Base-by-base conservation (phyloP, 2,113 vertebrate genomes). In the Gyps fulvus region DNA sequence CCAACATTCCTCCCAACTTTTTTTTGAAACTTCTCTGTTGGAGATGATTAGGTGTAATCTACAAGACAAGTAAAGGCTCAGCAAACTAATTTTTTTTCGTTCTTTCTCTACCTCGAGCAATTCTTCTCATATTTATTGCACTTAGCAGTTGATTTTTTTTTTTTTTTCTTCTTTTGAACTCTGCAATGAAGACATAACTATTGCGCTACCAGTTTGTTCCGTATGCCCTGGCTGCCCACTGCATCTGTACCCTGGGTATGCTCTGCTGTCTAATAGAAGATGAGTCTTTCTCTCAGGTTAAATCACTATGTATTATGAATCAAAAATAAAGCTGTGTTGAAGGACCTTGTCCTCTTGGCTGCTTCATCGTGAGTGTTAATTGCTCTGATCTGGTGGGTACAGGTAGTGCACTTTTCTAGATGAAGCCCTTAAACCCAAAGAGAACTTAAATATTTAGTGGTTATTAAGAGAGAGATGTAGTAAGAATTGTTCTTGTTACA, bases 401-500 rank as follows among this genome's bases (percentile, higher is more conserved):
- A 57, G 55, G 83, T 83, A 94, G 43, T 77, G 69, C 65, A 55
- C 50, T 93, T 27, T 27, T 58, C 36, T 40, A 78, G 63, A n/a
- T 50, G 34, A 54, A 80, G 65, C 66, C 50, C 54, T 54, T 40
- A 36, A 74, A 85, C 85, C 31, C 49, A 49, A 82, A 74, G 15
- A 65, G 66, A 88, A 88, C 8, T 62, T 89, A 73, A 79, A 45
- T 78, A 81, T 52, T 96, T 74, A 55, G 87, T 69, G 90, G 19
- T 94, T 93, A 87, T 88, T 89, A 87, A 91, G 59, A 81, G 50
- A 80, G 70, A 89, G 69, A 92, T 31, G 71, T 70, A 77, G 54
- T 49, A 88, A 83, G 73, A 94, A 95, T 92, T 93, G 77, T 97
- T 96, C 92, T 45, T 85, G 62, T 94, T 97, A 45, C 88, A 61